Percentiles rank a stretch among this genome's conserved stretches.
phyloP scores from a whole-genome alignment of 2,797 vertebrate species.

The Smutsia gigantea region DNA sequence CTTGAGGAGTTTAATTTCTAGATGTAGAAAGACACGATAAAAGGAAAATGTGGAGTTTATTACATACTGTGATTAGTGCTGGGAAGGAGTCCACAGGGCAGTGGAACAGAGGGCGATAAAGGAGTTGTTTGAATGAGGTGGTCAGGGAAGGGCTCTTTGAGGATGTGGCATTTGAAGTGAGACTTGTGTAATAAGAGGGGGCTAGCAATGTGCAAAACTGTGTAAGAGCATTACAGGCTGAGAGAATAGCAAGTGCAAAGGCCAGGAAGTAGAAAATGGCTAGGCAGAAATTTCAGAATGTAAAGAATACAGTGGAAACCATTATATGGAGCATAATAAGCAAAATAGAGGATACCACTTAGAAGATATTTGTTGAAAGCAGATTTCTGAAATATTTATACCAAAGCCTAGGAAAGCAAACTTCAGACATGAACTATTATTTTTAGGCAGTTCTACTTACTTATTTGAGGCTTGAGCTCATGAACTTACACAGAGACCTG shows the following conservation, averaged over 20 bases:
- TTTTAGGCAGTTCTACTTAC: background rate
- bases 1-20: background rate
- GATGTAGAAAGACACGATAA: background rate
- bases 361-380: background rate
- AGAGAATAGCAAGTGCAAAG: background rate
- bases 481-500: background rate
- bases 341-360: background rate
- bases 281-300: slow-evolving; percentile 11
- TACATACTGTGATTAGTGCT: background rate
- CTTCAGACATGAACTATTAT: background rate
- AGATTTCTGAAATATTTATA: slow-evolving; percentile 16
- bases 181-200: background rate
- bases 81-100: background rate
- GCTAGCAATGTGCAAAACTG: background rate
- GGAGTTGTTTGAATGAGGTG: background rate
- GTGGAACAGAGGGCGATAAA: background rate
- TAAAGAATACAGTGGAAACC: background rate
- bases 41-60: background rate
- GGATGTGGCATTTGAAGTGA: background rate
- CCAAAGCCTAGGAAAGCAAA: background rate
- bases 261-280: background rate
- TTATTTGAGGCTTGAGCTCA: background rate
- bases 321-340: background rate
- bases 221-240: background rate
- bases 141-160: background rate